Evolutionary conservation across 2,113 vertebrate genomes (phyloP).

Genomic region (Synodontis membranacea): DNA sequence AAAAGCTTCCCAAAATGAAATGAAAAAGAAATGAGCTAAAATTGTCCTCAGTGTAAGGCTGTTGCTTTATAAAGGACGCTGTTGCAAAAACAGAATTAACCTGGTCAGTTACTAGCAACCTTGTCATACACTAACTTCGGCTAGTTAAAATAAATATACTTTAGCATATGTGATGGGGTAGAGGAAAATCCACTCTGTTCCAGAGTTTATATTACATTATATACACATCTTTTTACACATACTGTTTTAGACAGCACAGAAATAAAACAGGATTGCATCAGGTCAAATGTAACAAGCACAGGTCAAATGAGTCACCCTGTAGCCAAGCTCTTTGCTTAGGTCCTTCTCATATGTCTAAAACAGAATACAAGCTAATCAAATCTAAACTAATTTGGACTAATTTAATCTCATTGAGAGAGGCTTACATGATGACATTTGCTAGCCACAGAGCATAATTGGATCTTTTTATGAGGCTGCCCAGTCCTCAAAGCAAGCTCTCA

Average conservation of each 20-base stretch:
- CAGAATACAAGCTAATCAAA: slow-evolving; percentile 67
- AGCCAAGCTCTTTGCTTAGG: slow-evolving; percentile 2
- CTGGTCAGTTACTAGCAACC: background rate
- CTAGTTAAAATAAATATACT: background rate
- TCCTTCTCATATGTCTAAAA: slow-evolving; percentile 49
- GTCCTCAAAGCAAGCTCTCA: slow-evolving; percentile 64
- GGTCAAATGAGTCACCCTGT: slow-evolving; percentile 20
- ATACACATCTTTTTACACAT: background rate
- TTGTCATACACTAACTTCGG: background rate
- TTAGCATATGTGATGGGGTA: background rate
- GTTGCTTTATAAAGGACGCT: background rate
- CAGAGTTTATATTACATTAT: background rate
- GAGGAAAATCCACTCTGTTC: background rate
- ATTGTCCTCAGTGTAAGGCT: background rate
- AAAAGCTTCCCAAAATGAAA: too few relatives aligned
- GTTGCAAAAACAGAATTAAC: background rate
- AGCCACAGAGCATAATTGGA: slow-evolving; percentile 66
- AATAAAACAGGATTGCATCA: background rate
- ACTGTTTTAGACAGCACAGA: background rate
- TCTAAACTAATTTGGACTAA: slow-evolving; percentile 70
- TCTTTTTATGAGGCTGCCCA: slow-evolving; percentile 62
- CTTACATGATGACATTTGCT: slow-evolving; percentile 66
- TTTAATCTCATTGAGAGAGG: slow-evolving; percentile 63
- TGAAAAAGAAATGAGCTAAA: background rate
- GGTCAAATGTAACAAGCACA: background rate